These are phyloP conservation scores for Aphrophora alni DNA, from an alignment of 2,888 invertebrate species.

Conservation along the genomic window DNA sequence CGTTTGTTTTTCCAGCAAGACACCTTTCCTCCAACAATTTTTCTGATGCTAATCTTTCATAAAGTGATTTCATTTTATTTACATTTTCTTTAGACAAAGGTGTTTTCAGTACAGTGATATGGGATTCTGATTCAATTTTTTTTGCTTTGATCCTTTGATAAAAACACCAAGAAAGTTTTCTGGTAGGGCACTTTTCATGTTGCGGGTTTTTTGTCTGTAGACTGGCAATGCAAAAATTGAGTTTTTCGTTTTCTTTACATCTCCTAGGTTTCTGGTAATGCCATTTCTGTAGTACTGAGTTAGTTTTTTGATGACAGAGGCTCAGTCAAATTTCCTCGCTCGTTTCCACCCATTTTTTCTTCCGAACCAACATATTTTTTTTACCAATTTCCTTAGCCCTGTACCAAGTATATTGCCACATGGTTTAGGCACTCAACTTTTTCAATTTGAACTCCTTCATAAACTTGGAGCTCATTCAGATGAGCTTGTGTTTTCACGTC, in stretches of 20 bases:
- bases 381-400: too few relatives aligned
- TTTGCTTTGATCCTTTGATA: slow-evolving; percentile 15
- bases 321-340: too few relatives aligned
- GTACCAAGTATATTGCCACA: too few relatives aligned
- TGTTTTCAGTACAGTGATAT: slow-evolving; percentile 14
- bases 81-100: slow-evolving; percentile 4
- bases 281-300: neutral
- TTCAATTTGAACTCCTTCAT: too few relatives aligned
- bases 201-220: too few relatives aligned
- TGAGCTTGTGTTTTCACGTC: neutral
- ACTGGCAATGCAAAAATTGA: slow-evolving; percentile 19
- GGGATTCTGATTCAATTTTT: neutral
- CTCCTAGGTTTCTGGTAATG: neutral
- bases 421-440: too few relatives aligned
- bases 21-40: slow-evolving; percentile 9
- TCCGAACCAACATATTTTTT: too few relatives aligned
- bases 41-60: slow-evolving; percentile 15
- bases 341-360: too few relatives aligned
- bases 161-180: slow-evolving; percentile 15
- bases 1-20: too few relatives aligned
- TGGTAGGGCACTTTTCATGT: slow-evolving; percentile 18
- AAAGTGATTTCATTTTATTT: slow-evolving; percentile 2
- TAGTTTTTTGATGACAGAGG: too few relatives aligned
- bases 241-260: neutral
- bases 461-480: too few relatives aligned